phyloP scores from a whole-genome alignment of 1,140 invertebrate species.

The Leguminivora glycinivorella region DNA sequence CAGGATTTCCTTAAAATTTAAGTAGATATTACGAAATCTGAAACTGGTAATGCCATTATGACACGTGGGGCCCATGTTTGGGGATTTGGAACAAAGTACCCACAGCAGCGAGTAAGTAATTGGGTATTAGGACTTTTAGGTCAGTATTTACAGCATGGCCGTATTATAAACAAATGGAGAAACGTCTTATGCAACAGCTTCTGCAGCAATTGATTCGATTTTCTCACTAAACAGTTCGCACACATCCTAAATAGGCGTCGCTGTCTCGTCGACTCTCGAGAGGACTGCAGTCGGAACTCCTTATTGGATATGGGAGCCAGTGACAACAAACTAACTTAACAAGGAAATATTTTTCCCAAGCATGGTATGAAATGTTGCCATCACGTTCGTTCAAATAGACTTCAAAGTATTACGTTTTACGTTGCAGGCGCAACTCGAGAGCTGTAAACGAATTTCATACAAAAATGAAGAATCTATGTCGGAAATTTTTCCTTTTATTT shows the following conservation, averaged over 20 bases:
- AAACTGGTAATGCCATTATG: slow-evolving; percentile 24
- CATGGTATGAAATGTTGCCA: no score
- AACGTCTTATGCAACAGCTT: not conserved
- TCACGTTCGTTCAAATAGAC: no score
- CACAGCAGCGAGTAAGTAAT: no score
- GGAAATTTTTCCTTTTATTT: no score
- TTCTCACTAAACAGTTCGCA: not conserved
- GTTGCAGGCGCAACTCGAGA: no score
- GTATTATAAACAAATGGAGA: not conserved
- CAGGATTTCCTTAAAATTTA: slow-evolving; percentile 11
- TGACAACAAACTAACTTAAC: slow-evolving; percentile 1
- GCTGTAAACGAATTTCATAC: no score
- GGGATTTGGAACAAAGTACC: not conserved
- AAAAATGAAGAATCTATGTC: no score
- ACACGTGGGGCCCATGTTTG: slow-evolving; percentile 17
- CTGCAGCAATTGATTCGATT: not conserved
- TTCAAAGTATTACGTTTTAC: no score
- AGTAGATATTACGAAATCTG: slow-evolving; percentile 28
- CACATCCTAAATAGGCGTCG: not conserved
- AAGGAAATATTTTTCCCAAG: slow-evolving; percentile 14
- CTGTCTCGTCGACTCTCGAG: no score
- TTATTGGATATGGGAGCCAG: not conserved
- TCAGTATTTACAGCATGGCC: not conserved
- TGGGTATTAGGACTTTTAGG: not conserved
- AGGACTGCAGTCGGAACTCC: slow-evolving; percentile 19